Conservation (phyloP, 2,113 vertebrate genomes). For the Dromas ardeola region DNA sequence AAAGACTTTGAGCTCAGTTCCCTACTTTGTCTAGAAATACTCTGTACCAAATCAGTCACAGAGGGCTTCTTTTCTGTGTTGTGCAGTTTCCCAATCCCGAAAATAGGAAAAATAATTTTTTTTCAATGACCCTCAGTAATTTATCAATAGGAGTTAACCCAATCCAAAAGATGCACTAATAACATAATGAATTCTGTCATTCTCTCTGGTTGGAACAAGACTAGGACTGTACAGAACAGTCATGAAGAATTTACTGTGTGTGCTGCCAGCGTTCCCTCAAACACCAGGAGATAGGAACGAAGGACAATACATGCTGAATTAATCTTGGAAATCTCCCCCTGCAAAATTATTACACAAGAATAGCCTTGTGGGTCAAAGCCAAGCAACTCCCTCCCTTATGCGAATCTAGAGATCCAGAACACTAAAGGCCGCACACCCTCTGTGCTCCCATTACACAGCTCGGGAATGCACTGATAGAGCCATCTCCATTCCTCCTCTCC, state of each 20-base stretch:
- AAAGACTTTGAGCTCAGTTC: neutral
- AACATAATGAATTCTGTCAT: neutral
- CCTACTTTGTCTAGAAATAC: neutral
- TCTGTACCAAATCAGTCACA: neutral
- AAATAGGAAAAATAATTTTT: neutral
- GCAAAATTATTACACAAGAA: neutral
- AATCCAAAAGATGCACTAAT: neutral
- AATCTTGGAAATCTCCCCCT: neutral
- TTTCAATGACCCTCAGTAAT: neutral
- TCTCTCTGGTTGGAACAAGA: neutral
- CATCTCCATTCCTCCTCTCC: neutral
- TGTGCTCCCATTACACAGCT: neutral
- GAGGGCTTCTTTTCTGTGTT: neutral
- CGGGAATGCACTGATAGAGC: rapidly evolving
- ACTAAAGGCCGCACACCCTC: neutral
- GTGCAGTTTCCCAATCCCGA: neutral
- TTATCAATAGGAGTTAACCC: neutral
- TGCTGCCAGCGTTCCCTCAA: neutral
- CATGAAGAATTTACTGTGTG: neutral
- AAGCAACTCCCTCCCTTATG: neutral
- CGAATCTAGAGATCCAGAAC: neutral
- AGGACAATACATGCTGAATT: neutral
- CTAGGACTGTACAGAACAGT: neutral
- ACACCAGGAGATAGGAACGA: neutral
- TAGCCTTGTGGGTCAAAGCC: neutral